Evolutionary conservation across 2,113 vertebrate species (phyloP).

Genomic region (Heterocephalus glaber): DNA sequence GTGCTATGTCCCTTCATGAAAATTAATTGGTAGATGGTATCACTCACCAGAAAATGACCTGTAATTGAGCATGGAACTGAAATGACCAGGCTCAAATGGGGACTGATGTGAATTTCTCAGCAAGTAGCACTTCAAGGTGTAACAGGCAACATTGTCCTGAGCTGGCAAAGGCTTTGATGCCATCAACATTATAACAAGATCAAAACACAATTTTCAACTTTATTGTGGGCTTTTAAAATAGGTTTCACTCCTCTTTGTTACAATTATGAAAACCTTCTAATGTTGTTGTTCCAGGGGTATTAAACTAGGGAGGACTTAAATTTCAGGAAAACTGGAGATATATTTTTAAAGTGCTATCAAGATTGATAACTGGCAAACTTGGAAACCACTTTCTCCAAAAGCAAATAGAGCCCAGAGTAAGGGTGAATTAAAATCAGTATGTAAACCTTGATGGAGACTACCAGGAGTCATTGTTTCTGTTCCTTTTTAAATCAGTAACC

Average conservation of each 20-base stretch:
- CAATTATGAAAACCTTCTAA: conserved; percentile 3
- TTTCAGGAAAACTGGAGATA: not conserved
- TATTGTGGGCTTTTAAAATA: conserved; percentile 56
- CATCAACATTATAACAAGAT: conserved; percentile 5
- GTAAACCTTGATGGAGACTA: not conserved
- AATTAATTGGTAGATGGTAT: conserved; percentile 53
- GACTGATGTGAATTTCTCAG: conserved; percentile 42
- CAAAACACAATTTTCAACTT: conserved; percentile 59
- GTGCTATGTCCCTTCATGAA: not conserved
- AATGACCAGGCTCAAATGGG: not conserved
- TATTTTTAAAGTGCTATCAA: not conserved
- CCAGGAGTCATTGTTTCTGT: not conserved
- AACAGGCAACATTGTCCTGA: not conserved
- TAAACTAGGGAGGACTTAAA: not conserved
- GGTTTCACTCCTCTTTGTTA: not conserved
- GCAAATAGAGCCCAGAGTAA: not conserved
- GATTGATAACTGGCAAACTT: not conserved
- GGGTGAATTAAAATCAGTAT: not conserved
- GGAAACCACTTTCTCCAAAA: not conserved
- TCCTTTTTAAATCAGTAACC: not conserved
- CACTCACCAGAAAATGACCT: conserved; percentile 46
- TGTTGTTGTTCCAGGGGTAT: conserved; percentile 1
- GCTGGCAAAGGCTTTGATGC: conserved; percentile 40
- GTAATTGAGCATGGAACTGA: conserved; percentile 48
- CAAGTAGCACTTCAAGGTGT: conserved; percentile 10